Conservation (phyloP, 2,113 vertebrate species). For the Thomomys bottae region DNA sequence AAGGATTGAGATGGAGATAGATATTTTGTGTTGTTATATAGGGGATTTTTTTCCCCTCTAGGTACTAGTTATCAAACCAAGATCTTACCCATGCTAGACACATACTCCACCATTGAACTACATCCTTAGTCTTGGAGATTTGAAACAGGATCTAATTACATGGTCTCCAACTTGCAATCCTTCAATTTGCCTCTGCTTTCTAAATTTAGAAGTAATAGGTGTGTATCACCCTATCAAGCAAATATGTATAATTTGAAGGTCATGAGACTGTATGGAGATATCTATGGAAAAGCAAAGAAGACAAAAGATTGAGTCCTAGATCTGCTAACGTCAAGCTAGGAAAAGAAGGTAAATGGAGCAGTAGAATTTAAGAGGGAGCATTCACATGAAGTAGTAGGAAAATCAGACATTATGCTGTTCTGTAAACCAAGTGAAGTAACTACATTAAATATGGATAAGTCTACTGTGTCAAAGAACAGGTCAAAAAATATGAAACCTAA, state of each 20-base stretch:
- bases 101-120: too few relatives aligned
- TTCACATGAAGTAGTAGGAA: neutral
- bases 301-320: neutral
- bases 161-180: too few relatives aligned
- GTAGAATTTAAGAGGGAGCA: neutral
- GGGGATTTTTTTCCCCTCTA: too few relatives aligned
- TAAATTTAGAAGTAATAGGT: too few relatives aligned
- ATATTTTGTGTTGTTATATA: neutral
- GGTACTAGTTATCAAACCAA: too few relatives aligned
- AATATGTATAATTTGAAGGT: neutral
- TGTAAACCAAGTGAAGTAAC: neutral
- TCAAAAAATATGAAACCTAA: neutral
- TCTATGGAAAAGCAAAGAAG: neutral
- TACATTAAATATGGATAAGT: neutral
- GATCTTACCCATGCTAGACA: too few relatives aligned
- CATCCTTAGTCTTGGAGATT: too few relatives aligned
- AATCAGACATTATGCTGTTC: neutral
- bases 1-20: neutral
- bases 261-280: neutral
- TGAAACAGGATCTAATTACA: too few relatives aligned
- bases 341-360: neutral
- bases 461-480: neutral
- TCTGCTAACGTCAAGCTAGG: neutral
- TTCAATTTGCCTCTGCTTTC: too few relatives aligned
- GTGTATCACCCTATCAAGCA: too few relatives aligned